phyloP scores from a whole-genome alignment of 2,113 vertebrate species.

The Orcinus orca region DNA sequence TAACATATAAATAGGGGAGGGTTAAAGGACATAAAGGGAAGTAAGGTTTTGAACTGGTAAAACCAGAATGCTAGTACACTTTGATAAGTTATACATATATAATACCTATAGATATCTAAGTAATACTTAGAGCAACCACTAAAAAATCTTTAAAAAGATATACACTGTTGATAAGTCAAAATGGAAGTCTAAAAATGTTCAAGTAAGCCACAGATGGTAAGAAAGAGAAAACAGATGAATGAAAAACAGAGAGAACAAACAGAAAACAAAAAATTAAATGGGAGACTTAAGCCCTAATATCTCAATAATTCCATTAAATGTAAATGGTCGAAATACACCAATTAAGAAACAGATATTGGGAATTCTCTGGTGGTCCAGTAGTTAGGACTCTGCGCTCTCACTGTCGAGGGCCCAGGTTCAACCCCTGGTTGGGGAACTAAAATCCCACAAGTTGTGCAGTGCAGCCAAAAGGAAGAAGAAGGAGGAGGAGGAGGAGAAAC shows the following conservation, averaged over 20 bases:
- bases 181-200: neutral
- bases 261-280: neutral
- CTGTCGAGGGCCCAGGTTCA: neutral
- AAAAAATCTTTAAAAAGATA: neutral
- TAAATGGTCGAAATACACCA: neutral
- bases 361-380: neutral
- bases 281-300: neutral
- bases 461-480: neutral
- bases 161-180: neutral
- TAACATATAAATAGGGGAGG: neutral
- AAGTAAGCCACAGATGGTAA: neutral
- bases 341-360: neutral
- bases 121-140: neutral
- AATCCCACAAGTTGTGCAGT: neutral
- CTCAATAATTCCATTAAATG: neutral
- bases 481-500: too few species aligned
- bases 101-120: neutral
- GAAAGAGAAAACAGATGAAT: neutral
- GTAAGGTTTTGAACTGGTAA: neutral
- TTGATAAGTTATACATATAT: neutral
- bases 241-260: neutral
- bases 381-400: neutral
- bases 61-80: neutral
- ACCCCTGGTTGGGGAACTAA: neutral
- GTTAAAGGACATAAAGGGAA: neutral